Conservation (phyloP, 1,140 invertebrate genomes). For the Parasteatoda tepidariorum region DNA sequence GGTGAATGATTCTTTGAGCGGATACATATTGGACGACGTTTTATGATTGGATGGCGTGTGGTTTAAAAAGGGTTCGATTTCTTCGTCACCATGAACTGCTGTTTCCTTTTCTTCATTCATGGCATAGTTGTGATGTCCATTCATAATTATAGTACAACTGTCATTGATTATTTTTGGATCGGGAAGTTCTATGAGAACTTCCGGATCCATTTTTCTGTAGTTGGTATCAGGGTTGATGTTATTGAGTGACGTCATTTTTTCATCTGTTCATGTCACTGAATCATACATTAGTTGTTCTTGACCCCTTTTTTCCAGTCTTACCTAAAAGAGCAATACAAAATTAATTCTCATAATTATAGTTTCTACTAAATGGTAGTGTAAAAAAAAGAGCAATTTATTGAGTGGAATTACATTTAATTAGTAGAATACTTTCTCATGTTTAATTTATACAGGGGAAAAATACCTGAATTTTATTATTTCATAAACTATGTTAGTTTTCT, state of each 20-base stretch:
- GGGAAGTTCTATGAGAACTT: constrained; percentile 49
- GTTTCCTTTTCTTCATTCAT: constrained; percentile 10
- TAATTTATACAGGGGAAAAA: no score
- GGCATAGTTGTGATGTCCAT: constrained; percentile 49
- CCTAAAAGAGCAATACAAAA: no score
- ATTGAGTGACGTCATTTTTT: constrained; percentile 29
- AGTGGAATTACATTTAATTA: no score
- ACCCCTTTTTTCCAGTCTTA: no score
- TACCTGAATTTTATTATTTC: no score
- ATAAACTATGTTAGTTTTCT: no score
- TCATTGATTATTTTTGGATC: constrained; percentile 35
- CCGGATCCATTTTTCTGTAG: constrained; percentile 23
- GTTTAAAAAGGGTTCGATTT: constrained; percentile 36
- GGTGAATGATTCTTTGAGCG: constrained; percentile 7
- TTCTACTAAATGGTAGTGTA: no score
- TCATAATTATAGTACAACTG: constrained; percentile 44
- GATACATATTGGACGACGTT: constrained; percentile 30
- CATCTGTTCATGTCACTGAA: not conserved
- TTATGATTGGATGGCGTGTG: not conserved
- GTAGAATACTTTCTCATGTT: no score
- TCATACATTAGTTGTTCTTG: no score
- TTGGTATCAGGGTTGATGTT: not conserved
- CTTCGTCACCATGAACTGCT: not conserved
- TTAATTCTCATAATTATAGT: no score
- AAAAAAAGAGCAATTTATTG: no score